These are phyloP conservation scores for Ptilodon capucinus DNA, from an alignment of 2,888 invertebrate genomes.

Conservation along the genomic window DNA sequence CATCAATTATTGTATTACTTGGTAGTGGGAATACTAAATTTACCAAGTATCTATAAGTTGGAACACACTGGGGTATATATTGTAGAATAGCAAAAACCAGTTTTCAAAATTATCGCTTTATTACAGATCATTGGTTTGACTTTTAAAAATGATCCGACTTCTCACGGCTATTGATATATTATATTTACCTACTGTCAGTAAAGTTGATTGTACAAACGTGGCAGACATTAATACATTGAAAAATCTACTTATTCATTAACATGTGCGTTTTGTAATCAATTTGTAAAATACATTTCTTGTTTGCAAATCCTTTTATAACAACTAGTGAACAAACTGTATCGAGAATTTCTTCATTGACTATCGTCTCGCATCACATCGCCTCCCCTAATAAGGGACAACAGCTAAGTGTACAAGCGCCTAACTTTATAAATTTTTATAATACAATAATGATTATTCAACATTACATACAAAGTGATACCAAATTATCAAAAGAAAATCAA, in stretches of 20 bases:
- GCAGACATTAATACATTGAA: slow-evolving; percentile 44
- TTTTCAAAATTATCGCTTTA: slow-evolving; percentile 9
- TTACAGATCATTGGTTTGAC: slow-evolving; percentile 19
- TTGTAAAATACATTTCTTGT: slow-evolving; percentile 63
- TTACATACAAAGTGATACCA: slow-evolving; percentile 65
- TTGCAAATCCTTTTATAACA: slow-evolving; percentile 50
- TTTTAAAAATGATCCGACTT: slow-evolving; percentile 1
- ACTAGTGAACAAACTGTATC: slow-evolving; percentile 50
- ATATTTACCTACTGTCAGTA: not conserved
- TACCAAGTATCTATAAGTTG: too few species aligned
- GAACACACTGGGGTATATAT: not conserved
- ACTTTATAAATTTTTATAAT: slow-evolving; percentile 48
- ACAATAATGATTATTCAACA: slow-evolving; percentile 53
- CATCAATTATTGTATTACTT: not conserved
- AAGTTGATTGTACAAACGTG: slow-evolving; percentile 26
- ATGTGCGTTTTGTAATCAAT: slow-evolving; percentile 69
- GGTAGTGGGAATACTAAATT: too few species aligned
- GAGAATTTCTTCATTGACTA: slow-evolving; percentile 32
- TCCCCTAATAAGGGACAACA: slow-evolving; percentile 50
- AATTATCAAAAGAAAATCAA: slow-evolving; percentile 56
- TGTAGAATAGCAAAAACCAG: slow-evolving; percentile 8
- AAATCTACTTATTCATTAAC: slow-evolving; percentile 57
- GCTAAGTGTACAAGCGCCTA: slow-evolving; percentile 57
- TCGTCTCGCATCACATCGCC: slow-evolving; percentile 36
- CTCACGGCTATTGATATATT: too few species aligned